phyloP scores from a whole-genome alignment of 2,888 invertebrate species.

The Cryptophagus acutangulus region DNA sequence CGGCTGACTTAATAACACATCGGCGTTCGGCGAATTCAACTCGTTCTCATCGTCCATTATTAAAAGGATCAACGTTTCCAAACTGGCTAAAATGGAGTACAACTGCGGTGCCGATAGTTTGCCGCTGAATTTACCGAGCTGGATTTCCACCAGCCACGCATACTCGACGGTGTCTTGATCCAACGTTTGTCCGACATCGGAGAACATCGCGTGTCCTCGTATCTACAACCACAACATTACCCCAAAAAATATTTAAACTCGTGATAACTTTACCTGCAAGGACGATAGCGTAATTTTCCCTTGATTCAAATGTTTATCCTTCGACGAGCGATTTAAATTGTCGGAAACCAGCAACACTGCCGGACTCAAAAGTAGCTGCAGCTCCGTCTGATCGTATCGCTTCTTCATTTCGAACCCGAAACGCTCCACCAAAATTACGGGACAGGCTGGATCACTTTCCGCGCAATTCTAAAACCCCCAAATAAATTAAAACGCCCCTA shows the following conservation, averaged over 20 bases:
- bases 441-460: conserved; percentile 86
- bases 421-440: conserved; percentile 80
- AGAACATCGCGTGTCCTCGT: conserved; percentile 95
- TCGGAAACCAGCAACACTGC: conserved; percentile 78
- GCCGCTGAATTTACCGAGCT: conserved; percentile 88
- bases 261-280: conserved; percentile 57
- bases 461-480: conserved; percentile 64
- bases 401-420: conserved; percentile 98
- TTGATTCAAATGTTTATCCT: conserved; percentile 70
- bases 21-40: conserved; percentile 73
- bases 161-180: conserved; percentile 96
- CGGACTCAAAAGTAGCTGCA: conserved; percentile 87
- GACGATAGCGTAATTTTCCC: conserved; percentile 83
- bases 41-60: conserved; percentile 87
- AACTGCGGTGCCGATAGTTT: conserved; percentile 85
- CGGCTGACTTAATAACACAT: conserved; percentile 62
- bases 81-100: conserved; percentile 77
- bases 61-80: conserved; percentile 84
- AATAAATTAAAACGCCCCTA: no score
- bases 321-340: conserved; percentile 62
- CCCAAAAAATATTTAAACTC: conserved; percentile 1
- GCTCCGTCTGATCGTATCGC: conserved; percentile 81
- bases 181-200: conserved; percentile 80
- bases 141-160: conserved; percentile 93
- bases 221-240: conserved; percentile 50